Conservation (phyloP, 1,140 invertebrate genomes). For the Acromyrmex echinatior region DNA sequence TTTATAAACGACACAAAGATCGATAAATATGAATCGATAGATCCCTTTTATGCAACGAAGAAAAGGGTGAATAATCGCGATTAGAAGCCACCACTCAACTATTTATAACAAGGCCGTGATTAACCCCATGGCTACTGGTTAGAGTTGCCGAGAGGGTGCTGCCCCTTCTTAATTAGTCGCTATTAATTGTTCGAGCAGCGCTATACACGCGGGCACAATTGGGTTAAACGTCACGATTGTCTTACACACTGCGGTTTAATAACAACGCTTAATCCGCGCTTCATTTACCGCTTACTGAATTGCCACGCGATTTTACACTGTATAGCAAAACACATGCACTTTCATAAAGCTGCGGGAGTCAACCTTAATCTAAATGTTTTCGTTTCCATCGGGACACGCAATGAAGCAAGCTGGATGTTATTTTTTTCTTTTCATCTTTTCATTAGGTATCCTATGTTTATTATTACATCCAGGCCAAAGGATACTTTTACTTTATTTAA, state of each 20-base stretch:
- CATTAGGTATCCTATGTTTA: neutral
- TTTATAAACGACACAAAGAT: neutral
- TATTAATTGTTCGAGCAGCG: conserved; percentile 69
- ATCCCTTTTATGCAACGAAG: neutral
- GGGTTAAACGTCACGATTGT: conserved; percentile 72
- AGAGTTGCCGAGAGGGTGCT: conserved; percentile 27
- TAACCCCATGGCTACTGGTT: conserved; percentile 52
- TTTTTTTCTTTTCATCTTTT: neutral
- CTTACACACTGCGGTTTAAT: conserved; percentile 65
- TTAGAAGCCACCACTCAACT: conserved; percentile 63
- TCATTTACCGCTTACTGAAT: conserved; percentile 16
- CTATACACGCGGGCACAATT: conserved; percentile 49
- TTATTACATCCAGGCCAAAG: too few relatives aligned
- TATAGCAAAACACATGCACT: conserved; percentile 7
- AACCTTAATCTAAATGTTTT: conserved; percentile 1
- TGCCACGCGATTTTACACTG: conserved; percentile 10
- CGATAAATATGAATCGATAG: neutral
- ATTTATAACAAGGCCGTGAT: conserved; percentile 67
- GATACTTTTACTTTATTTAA: too few relatives aligned
- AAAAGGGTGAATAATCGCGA: conserved; percentile 65
- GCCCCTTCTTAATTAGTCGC: conserved; percentile 72
- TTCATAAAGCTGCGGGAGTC: conserved; percentile 25
- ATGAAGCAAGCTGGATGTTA: neutral
- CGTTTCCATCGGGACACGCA: neutral
- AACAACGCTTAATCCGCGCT: conserved; percentile 68